A percentile compares a stretch with the other conserved stretches of the same genome.
These are phyloP conservation scores for Sialis fuliginosa DNA, from an alignment of 2,888 invertebrate genomes.

Conservation along the genomic window DNA sequence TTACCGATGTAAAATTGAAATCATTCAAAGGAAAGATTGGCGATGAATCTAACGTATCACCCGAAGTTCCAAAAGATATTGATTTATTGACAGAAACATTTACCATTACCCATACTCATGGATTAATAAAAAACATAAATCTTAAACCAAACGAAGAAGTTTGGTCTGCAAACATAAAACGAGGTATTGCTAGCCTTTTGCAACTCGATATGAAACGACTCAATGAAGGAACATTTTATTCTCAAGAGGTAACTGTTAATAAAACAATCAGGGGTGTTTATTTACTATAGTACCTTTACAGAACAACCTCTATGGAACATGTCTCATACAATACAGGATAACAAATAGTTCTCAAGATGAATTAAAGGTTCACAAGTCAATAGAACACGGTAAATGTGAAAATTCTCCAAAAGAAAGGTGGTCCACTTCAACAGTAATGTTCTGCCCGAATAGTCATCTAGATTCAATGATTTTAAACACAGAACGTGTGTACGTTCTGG, in stretches of 20 bases:
- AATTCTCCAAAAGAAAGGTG: slow-evolving; percentile 5
- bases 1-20: slow-evolving; percentile 6
- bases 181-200: slow-evolving; percentile 7
- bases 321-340: slow-evolving; percentile 7
- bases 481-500: slow-evolving; percentile 5
- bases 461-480: slow-evolving; percentile 6
- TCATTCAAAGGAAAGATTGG: slow-evolving; percentile 7
- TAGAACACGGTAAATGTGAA: slow-evolving; percentile 6
- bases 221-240: slow-evolving; percentile 5
- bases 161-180: slow-evolving; percentile 8
- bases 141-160: slow-evolving; percentile 6
- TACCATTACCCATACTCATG: slow-evolving; percentile 5
- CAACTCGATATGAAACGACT: slow-evolving; percentile 7
- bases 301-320: slow-evolving; percentile 8
- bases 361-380: slow-evolving; percentile 6
- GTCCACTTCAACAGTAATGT: slow-evolving; percentile 6
- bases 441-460: slow-evolving; percentile 4
- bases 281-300: slow-evolving; percentile 2
- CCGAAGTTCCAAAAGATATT: neutral
- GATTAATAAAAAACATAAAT: slow-evolving; percentile 5
- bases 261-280: neutral
- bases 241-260: slow-evolving; percentile 5
- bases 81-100: slow-evolving; percentile 4
- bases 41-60: neutral
- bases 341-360: slow-evolving; percentile 4